phyloP scores from a whole-genome alignment of 1,140 invertebrate genomes.

The fruit fly (Drosophila melanogaster) region DNA sequence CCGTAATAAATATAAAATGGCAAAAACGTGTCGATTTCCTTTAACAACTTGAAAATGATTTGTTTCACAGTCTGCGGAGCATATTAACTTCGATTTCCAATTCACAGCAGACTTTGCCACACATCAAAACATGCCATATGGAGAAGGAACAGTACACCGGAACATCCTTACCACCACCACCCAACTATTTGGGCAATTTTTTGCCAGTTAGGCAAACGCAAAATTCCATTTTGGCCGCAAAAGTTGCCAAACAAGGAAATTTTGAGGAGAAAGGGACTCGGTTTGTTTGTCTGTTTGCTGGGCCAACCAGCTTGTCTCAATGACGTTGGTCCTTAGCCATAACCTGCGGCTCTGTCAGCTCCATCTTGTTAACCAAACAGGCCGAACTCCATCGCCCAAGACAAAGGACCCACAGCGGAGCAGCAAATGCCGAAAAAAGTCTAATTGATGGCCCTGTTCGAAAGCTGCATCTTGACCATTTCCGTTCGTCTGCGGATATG shows the following conservation, averaged over 20 bases:
- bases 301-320: constrained; percentile 67
- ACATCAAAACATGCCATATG: constrained; percentile 38
- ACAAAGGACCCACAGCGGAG: constrained; percentile 60
- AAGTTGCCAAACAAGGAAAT: constrained; percentile 55
- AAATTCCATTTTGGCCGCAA: constrained; percentile 75
- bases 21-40: constrained; percentile 83
- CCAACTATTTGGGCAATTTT: constrained; percentile 60
- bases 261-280: constrained; percentile 15
- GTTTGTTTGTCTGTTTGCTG: constrained; percentile 54
- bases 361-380: constrained; percentile 82
- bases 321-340: constrained; percentile 75
- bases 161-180: constrained; percentile 5
- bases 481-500: constrained; percentile 67
- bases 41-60: constrained; percentile 83
- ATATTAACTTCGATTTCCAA: constrained; percentile 83
- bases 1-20: constrained; percentile 83
- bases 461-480: constrained; percentile 76
- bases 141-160: neutral
- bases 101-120: constrained; percentile 60
- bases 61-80: constrained; percentile 81
- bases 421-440: constrained; percentile 20
- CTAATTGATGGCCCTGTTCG: constrained; percentile 65
- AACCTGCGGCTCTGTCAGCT: constrained; percentile 61
- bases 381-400: constrained; percentile 53
- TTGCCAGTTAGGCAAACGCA: constrained; percentile 66